Evolutionary conservation across 2,113 vertebrate genomes (phyloP), one percentile per base, ranked within the genome.

Genomic region (Microtus montanus): DNA sequence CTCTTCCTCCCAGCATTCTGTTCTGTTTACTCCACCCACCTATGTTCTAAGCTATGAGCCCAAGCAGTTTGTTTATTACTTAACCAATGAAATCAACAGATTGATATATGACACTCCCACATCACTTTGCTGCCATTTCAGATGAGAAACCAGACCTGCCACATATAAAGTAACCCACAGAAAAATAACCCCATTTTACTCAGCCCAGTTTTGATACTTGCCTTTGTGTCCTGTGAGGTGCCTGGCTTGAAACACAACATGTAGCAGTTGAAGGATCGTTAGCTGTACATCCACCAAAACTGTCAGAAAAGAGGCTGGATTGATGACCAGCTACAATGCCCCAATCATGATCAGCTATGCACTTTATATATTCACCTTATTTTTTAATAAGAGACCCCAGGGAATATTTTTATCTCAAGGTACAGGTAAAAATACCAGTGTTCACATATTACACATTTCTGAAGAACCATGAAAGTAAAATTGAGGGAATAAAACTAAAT

Each of bases 301-400:
- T 0, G 3, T 12, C 64, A 26, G n/a, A 22, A 13, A 71, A 44
- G 68, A 49, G 64, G 52, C 20, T 28, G 12, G 5, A 6, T 17
- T 11, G n/a, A 64, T 4, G 28, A 49, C 24, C 38, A 68, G 1
- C 54, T 70, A 47, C 75, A 15, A 20, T 19, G 35, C 2, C 7
- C 75, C 47, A 26, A 30, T 30, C 0, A 1, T 6, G n/a, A 49
- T 35, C 22, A 15, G 8, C n/a, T 58, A 44, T 4, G 2, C 0
- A 28, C 13, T 6, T 68, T 12, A 68, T 17, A 47, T 0, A 28
- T 0, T 20, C 44, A 28, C 63, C 52, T 80, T 61, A 8, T 14
- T 3, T 35, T 38, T 47, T 70, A 61, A 0, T 19, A 15, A 79
- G 63, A 78, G 19, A 28, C 17, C 44, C 26, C 0, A 0, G 1